These are phyloP conservation scores for Desoria tigrina DNA, from an alignment of 2,888 invertebrate genomes.

Conservation along the genomic window DNA sequence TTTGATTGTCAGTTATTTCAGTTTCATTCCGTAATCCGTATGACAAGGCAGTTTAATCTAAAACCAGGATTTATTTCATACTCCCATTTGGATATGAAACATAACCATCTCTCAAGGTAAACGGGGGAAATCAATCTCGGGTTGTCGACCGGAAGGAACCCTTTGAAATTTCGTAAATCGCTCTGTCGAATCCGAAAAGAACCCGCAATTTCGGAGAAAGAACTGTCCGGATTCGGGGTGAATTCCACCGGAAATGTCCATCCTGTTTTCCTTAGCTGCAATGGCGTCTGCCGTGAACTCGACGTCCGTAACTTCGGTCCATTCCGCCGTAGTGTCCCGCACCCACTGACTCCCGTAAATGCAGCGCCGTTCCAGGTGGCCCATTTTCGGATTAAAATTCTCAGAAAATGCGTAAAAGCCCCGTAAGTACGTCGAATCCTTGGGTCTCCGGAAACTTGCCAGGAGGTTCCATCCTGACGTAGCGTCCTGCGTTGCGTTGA, in stretches of 20 bases:
- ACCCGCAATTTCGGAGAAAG: slow-evolving; percentile 48
- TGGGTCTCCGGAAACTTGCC: slow-evolving; percentile 45
- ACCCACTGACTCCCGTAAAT: slow-evolving; percentile 44
- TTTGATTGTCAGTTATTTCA: too few species aligned
- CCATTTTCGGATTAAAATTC: slow-evolving; percentile 44
- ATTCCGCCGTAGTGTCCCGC: slow-evolving; percentile 26
- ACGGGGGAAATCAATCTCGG: slow-evolving; percentile 16
- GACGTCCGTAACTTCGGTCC: slow-evolving; percentile 40
- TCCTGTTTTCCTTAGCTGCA: slow-evolving; percentile 28
- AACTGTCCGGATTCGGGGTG: slow-evolving; percentile 27
- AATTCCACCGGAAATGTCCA: slow-evolving; percentile 44
- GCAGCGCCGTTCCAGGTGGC: slow-evolving; percentile 39
- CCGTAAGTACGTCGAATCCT: slow-evolving; percentile 33
- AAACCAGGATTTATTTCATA: too few species aligned
- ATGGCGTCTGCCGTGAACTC: slow-evolving; percentile 47
- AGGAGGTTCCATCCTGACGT: slow-evolving; percentile 39
- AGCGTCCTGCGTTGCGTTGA: slow-evolving; percentile 26
- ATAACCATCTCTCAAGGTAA: too few species aligned
- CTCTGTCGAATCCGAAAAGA: slow-evolving; percentile 37
- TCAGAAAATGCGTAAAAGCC: slow-evolving; percentile 46
- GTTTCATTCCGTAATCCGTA: too few species aligned
- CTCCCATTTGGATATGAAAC: too few species aligned
- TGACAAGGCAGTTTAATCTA: too few species aligned
- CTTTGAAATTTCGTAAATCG: slow-evolving; percentile 15
- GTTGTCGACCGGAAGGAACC: background rate